Percentiles rank a stretch among this genome's conserved stretches.
These are phyloP conservation scores for Orthonevra nobilis DNA, from an alignment of 2,888 invertebrate species.

Conservation along the genomic window DNA sequence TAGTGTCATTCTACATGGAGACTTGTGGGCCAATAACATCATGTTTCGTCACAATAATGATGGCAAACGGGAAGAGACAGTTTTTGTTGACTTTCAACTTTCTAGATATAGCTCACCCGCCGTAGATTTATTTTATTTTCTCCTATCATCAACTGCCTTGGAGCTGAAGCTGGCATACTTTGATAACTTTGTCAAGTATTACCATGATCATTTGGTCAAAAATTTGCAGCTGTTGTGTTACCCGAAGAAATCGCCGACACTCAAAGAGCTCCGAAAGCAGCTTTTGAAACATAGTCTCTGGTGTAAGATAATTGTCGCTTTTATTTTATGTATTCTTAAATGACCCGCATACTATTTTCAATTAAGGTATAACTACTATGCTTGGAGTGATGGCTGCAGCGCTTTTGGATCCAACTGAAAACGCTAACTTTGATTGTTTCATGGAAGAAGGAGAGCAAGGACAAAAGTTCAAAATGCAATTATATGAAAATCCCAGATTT, in stretches of 20 bases:
- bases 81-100: conserved; percentile 76
- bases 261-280: conserved; percentile 74
- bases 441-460: conserved; percentile 72
- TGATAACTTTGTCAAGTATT: conserved; percentile 76
- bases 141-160: conserved; percentile 75
- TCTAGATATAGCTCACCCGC: conserved; percentile 74
- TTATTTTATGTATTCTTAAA: neutral
- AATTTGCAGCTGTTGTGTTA: conserved; percentile 74
- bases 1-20: conserved; percentile 75
- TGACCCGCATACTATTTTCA: no score
- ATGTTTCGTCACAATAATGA: conserved; percentile 74
- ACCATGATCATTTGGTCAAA: conserved; percentile 74
- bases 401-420: conserved; percentile 74
- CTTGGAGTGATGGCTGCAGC: conserved; percentile 74
- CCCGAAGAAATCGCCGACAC: conserved; percentile 73
- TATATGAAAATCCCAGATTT: conserved; percentile 74
- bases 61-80: conserved; percentile 73
- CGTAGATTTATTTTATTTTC: conserved; percentile 75
- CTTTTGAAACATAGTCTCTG: conserved; percentile 73
- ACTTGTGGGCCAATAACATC: conserved; percentile 76
- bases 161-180: conserved; percentile 76
- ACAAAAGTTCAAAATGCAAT: conserved; percentile 72
- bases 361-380: conserved; percentile 17
- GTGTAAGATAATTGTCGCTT: conserved; percentile 71
- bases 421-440: conserved; percentile 74